phyloP scores from a whole-genome alignment of 2,113 vertebrate species.

The Spheniscus mendiculus region DNA sequence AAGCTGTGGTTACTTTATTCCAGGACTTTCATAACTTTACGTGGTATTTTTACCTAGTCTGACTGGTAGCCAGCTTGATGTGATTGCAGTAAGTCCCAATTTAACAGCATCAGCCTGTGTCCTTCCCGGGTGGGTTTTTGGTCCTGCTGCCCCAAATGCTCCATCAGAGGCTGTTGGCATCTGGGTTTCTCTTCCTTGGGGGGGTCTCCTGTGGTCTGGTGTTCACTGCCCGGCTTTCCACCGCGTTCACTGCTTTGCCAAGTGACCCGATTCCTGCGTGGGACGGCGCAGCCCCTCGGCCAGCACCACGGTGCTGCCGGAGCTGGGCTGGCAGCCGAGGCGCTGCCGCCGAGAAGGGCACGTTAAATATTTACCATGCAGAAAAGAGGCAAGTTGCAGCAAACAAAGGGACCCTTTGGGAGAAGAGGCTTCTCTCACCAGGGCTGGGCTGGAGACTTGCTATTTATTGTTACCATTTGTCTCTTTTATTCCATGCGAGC shows the following conservation, averaged over 20 bases:
- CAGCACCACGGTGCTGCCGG: neutral
- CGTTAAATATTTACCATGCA: neutral
- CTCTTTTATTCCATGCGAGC: neutral
- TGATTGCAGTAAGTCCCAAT: neutral
- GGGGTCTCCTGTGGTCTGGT: neutral
- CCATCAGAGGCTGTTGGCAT: neutral
- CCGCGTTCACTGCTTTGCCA: neutral
- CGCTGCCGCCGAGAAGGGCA: neutral
- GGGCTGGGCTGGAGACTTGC: neutral
- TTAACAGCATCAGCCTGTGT: neutral
- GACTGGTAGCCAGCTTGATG: neutral
- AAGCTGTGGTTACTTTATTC: neutral
- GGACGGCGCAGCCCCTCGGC: neutral
- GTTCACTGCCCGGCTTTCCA: neutral
- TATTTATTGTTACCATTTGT: neutral
- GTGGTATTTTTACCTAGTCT: neutral
- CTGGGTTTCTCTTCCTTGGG: neutral
- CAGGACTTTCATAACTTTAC: neutral
- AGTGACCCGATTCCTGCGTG: neutral
- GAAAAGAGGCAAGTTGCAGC: neutral
- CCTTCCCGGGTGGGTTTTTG: neutral
- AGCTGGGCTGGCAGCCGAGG: neutral
- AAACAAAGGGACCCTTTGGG: neutral
- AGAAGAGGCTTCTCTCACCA: neutral
- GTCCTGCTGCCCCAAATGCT: neutral